Conservation (phyloP, 2,888 invertebrate species). For the Eumacrocentrus americanus region DNA sequence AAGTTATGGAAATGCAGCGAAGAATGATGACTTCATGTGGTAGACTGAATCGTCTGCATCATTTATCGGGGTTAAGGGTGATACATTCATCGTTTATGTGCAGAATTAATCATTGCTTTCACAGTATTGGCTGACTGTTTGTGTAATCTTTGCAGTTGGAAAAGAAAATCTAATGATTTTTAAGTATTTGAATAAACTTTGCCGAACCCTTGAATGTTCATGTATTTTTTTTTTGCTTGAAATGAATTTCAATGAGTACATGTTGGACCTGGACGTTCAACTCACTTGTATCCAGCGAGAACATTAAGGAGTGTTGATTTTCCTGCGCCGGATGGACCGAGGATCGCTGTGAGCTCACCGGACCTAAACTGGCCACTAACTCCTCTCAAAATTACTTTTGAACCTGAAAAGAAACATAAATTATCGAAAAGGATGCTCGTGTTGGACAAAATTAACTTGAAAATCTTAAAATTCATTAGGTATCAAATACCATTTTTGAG, state of each 20-base stretch:
- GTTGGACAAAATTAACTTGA: no score
- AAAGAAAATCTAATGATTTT: not conserved
- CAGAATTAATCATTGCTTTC: no score
- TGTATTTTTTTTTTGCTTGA: not conserved
- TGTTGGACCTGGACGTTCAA: not conserved
- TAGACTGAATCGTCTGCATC: no score
- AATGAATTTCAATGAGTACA: not conserved
- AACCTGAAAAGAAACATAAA: conserved; percentile 63
- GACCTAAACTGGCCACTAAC: conserved; percentile 85
- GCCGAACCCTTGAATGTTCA: not conserved
- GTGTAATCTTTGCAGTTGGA: not conserved
- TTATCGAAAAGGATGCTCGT: not conserved
- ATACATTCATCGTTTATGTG: no score
- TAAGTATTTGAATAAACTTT: not conserved
- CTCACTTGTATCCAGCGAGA: conserved; percentile 89
- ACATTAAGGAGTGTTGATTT: conserved; percentile 90
- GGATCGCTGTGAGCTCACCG: conserved; percentile 86
- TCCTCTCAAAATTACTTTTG: conserved; percentile 79
- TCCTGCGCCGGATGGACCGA: conserved; percentile 93
- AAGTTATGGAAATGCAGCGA: not conserved
- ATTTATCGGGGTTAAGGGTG: no score
- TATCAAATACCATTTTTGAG: no score
- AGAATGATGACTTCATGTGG: no score
- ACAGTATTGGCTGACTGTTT: not conserved
- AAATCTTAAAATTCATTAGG: no score